A percentile compares a stretch with the other conserved stretches of the same genome.
These are phyloP conservation scores for Ancistrus triradiatus DNA, from an alignment of 2,113 vertebrate genomes.

Conservation along the genomic window DNA sequence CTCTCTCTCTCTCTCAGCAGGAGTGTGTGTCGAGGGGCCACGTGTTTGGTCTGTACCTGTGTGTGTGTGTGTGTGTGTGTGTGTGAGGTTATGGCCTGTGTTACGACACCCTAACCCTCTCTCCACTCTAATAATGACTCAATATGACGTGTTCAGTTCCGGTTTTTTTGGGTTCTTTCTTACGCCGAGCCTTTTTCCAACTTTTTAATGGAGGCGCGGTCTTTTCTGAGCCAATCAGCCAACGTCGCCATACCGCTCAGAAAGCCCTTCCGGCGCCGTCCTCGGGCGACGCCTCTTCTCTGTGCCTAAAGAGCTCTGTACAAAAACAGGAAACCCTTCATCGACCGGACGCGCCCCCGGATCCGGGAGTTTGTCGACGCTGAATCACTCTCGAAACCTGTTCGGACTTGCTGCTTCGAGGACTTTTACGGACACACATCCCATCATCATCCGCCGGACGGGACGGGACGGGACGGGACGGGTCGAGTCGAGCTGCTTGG, in stretches of 20 bases:
- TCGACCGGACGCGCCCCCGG: slow-evolving; percentile 17
- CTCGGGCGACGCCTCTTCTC: slow-evolving; percentile 31
- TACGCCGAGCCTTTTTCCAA: slow-evolving; percentile 37
- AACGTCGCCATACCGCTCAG: slow-evolving; percentile 33
- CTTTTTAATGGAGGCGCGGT: slow-evolving; percentile 36
- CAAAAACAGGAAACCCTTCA: slow-evolving; percentile 24
- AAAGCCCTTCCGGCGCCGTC: slow-evolving; percentile 34
- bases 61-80: slow-evolving; percentile 2
- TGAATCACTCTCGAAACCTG: slow-evolving; percentile 17
- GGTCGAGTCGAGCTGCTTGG: no score
- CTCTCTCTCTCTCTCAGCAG: slow-evolving; percentile 36
- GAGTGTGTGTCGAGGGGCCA: slow-evolving; percentile 17
- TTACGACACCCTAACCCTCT: slow-evolving; percentile 27
- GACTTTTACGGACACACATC: slow-evolving; percentile 25
- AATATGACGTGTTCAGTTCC: slow-evolving; percentile 23
- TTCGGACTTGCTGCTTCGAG: slow-evolving; percentile 36
- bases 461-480: no score
- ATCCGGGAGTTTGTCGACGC: slow-evolving; percentile 2
- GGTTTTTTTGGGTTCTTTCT: slow-evolving; percentile 9
- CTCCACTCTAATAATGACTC: slow-evolving; percentile 49
- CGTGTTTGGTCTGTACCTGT: slow-evolving; percentile 24
- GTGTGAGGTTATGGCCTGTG: slow-evolving; percentile 22
- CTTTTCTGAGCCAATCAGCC: slow-evolving; percentile 46
- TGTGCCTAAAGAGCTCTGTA: slow-evolving; percentile 46
- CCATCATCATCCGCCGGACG: slow-evolving; percentile 19